Percentiles rank a stretch among this genome's conserved stretches.
Conservation (phyloP, 2,113 vertebrate genomes). For the Peromyscus polionotus region DNA sequence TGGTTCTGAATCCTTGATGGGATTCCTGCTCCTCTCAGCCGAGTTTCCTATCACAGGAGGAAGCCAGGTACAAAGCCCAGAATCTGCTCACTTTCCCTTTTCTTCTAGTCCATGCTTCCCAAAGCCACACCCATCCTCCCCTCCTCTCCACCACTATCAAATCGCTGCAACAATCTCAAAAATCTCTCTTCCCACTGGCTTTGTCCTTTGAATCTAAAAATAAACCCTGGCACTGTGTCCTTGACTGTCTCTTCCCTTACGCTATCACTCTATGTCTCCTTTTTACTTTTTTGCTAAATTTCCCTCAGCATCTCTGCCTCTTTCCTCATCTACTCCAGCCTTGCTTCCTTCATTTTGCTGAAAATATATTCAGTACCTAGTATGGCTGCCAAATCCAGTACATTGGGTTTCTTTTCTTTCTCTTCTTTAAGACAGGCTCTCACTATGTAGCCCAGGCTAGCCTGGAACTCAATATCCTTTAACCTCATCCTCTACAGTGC, state of each 20-base stretch:
- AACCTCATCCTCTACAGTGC: too few species aligned
- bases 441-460: neutral
- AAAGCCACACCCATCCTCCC: neutral
- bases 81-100: neutral
- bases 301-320: neutral
- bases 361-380: constrained; percentile 24
- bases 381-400: neutral
- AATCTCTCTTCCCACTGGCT: constrained; percentile 1
- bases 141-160: neutral
- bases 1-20: neutral
- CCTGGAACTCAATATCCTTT: neutral
- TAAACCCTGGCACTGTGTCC: neutral
- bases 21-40: neutral
- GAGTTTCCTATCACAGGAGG: neutral
- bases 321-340: neutral
- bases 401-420: neutral
- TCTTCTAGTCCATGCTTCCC: neutral
- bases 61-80: neutral
- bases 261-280: neutral
- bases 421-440: neutral
- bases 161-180: constrained; percentile 7
- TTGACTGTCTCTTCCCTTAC: constrained; percentile 19
- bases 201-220: constrained; percentile 57
- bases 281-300: neutral
- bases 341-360: neutral